Evolutionary conservation across 1,140 invertebrate genomes (phyloP), one percentile per base, ranked within the genome.

Genomic region (Apis dorsata): DNA sequence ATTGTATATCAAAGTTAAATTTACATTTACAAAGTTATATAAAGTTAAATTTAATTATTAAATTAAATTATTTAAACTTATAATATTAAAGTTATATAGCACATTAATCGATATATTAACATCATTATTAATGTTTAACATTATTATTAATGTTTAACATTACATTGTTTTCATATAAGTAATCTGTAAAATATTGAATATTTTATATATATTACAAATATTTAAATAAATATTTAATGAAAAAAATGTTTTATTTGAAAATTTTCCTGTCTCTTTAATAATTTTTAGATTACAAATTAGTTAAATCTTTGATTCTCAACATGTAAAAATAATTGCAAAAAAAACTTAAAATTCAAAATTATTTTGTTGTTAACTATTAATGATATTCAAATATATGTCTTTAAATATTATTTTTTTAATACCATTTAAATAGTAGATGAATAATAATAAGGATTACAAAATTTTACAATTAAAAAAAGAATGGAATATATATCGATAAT

Each of bases 151-250:
- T 73, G 24, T 60, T 60, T 49, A 9, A 70, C 17, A 51, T 4
- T 44, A 17, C 49, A 7, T 73, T 59, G 9, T 34, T 15, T 60
- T 73, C 34, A 60, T 21, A 60, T 44, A 44, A 44, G 5, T 28
- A 60, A 4, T 51, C 15, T 62, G 34, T 62, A 62, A 49, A 74
- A 62, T 51, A 7, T 17, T 74, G 1, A 1, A 74, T 74, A 62
- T 74, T 74, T 74, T 62, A 62, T 59, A 74, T 21, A 62, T 74
- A 57, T 74, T 62, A 34, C 57, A 62, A 74, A 15, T 62, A 34
- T 49, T 62, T 74, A 51, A 74, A 74, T 74, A 74, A 74, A 74
- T 44, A 74, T 44, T 74, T 51, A 74, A 74, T 59, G 19, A 73
- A 28, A 34, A 1, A 66, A 55, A 21, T 24, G 17, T 11, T 24